A percentile compares a stretch with the other conserved stretches of the same genome.
Evolutionary conservation across 2,113 vertebrate genomes (phyloP).

Genomic region (Syrrhaptes paradoxus): DNA sequence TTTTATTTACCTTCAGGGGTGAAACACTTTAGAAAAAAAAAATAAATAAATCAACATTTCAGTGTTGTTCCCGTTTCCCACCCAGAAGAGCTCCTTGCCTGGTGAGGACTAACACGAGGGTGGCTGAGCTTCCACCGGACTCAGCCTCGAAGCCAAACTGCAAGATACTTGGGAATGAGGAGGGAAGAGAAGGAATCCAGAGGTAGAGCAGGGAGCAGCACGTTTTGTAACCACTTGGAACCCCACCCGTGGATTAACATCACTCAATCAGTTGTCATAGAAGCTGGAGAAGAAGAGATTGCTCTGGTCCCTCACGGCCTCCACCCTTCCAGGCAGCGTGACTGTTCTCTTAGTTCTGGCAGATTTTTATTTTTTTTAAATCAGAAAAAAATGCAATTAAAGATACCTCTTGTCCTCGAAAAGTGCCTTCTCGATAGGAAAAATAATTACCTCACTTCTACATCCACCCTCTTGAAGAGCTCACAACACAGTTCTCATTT

Average conservation of each 20-base stretch:
- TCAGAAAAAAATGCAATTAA: fast-evolving
- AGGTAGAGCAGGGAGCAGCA: background rate
- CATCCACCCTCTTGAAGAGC: background rate
- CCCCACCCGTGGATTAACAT: background rate
- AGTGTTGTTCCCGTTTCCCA: fast-evolving
- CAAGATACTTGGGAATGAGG: background rate
- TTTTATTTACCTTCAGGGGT: background rate
- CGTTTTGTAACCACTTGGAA: no score
- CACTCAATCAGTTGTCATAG: no score
- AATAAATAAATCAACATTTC: background rate
- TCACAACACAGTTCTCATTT: background rate
- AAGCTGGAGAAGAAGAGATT: background rate
- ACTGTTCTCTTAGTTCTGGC: no score
- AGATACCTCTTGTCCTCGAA: background rate
- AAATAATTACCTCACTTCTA: background rate
- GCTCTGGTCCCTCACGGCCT: fast-evolving
- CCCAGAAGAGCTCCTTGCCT: no score
- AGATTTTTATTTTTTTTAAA: background rate
- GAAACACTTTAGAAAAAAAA: background rate
- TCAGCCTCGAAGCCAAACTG: background rate
- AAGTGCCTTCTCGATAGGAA: fast-evolving
- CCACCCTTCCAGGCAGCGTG: background rate
- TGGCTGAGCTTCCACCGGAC: background rate
- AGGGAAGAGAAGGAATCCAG: background rate
- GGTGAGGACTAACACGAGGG: background rate